Evolutionary conservation across 2,888 invertebrate species (phyloP), one percentile per base, ranked within the genome.

Genomic region (Eremobia ochroleuca): DNA sequence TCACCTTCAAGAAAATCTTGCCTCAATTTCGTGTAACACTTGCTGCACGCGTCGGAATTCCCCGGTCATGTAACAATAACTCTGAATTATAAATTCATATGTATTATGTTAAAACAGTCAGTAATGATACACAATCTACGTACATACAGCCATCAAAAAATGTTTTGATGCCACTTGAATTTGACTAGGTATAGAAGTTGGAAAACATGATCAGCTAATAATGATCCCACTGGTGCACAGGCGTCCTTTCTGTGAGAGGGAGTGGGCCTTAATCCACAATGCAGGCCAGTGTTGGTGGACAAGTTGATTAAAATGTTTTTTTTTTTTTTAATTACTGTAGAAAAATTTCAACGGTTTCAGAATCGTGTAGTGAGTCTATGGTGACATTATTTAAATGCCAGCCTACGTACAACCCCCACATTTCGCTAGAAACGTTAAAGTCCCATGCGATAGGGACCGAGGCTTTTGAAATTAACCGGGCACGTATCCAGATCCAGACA

Each of bases 21-120:
- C 13, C 11, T 69, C 69, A 11, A n/a, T 83, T 34, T 58, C 37
- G 49, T 18, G 8, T 67, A 76, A 79, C n/a, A 3, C 73, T 0
- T 46, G 28, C 59, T 46, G n/a, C 61, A 66, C 81, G 74, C 21
- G 67, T 40, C 75, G 91, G 91, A 87, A 90, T 91, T 89, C 87
- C 91, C 92, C 90, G 79, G 90, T 91, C 89, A 88, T 90, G 91
- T 90, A 87, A 92, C 92, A 91, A 81, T 92, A 87, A 87, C 87
- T 88, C 82, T 74, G 43, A 86, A 85, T 84, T 87, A 85, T 80
- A 82, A 79, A 81, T 87, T 83, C 83, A 75, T 77, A 73, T 61
- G 78, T 72, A 81, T 85, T 73, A 77, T 69, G 55, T 76, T 77
- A 85, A 85, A 79, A 31, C 31, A 43, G 49, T 1, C 52, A 9